Evolutionary conservation across 53 echinoderm and acorn worm genomes (phyloP).

Genomic region (Holothuria leucospilota): DNA sequence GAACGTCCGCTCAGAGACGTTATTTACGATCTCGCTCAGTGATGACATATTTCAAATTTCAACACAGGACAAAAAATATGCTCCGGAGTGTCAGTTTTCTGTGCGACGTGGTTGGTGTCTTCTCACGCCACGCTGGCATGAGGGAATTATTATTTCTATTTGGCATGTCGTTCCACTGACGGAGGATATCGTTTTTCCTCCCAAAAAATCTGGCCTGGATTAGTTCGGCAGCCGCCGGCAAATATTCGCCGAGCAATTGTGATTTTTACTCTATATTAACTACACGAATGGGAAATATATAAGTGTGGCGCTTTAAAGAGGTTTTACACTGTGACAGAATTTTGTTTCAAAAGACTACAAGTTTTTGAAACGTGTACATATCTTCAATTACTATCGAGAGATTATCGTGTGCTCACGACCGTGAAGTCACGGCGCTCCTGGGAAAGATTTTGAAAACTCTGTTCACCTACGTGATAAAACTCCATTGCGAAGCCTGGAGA

Average conservation of each 20-base stretch:
- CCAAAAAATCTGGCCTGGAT: constrained; percentile 25
- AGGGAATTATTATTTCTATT: constrained; percentile 28
- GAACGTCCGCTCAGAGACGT: background rate
- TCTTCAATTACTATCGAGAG: constrained; percentile 28
- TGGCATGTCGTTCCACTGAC: background rate
- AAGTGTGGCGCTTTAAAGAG: no score
- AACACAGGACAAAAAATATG: constrained; percentile 15
- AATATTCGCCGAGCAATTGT: no score
- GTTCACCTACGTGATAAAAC: no score
- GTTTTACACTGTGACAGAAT: background rate
- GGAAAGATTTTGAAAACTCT: background rate
- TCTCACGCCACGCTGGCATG: constrained; percentile 5
- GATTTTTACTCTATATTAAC: no score
- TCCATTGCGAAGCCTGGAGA: no score
- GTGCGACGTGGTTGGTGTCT: background rate
- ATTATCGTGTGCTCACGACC: background rate
- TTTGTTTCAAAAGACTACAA: background rate
- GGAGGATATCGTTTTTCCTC: background rate
- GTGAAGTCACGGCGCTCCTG: constrained; percentile 19
- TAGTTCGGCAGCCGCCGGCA: background rate
- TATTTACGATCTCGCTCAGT: constrained; percentile 28
- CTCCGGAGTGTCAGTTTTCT: constrained; percentile 8
- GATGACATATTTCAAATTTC: constrained; percentile 43
- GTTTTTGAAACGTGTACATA: constrained; percentile 1
- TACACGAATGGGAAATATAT: no score